A percentile compares a stretch with the other conserved stretches of the same genome.
Conservation (phyloP, 2,113 vertebrate genomes). For the Bothrops jararaca region DNA sequence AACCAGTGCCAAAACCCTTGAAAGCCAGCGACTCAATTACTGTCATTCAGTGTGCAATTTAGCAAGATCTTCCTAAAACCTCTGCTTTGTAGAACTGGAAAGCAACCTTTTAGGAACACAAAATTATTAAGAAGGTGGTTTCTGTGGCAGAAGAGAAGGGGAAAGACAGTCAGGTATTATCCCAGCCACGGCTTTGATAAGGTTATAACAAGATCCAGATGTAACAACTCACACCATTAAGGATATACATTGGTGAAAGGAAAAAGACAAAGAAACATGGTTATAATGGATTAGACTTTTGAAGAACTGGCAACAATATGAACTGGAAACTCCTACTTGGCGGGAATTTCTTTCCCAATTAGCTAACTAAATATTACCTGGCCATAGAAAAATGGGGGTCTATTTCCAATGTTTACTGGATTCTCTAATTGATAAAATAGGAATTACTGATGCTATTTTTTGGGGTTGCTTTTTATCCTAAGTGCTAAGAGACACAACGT, state of each 20-base stretch:
- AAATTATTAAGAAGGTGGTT: slow-evolving; percentile 60
- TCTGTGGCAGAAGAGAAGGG: slow-evolving; percentile 58
- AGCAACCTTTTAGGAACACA: slow-evolving; percentile 42
- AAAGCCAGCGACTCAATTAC: slow-evolving; percentile 76
- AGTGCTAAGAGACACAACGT: slow-evolving; percentile 24
- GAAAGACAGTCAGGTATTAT: slow-evolving; percentile 68
- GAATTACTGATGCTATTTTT: slow-evolving; percentile 56
- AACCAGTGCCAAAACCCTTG: slow-evolving; percentile 20
- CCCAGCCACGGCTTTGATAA: slow-evolving; percentile 67
- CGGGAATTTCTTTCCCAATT: neutral
- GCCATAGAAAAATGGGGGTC: slow-evolving; percentile 48
- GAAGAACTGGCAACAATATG: slow-evolving; percentile 44
- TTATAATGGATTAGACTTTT: slow-evolving; percentile 54
- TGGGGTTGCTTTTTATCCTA: slow-evolving; percentile 14
- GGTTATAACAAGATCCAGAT: slow-evolving; percentile 57
- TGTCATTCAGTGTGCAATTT: slow-evolving; percentile 62
- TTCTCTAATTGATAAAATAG: slow-evolving; percentile 42
- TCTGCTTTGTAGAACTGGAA: slow-evolving; percentile 38
- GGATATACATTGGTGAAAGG: slow-evolving; percentile 57
- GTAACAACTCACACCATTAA: slow-evolving; percentile 52
- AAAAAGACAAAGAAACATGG: slow-evolving; percentile 60
- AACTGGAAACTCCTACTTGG: slow-evolving; percentile 50
- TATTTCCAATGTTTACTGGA: slow-evolving; percentile 51
- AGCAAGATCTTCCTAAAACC: slow-evolving; percentile 63
- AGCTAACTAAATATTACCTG: slow-evolving; percentile 22